A percentile compares a stretch with the other conserved stretches of the same genome.
These are phyloP conservation scores for Crioceris asparagi DNA, from an alignment of 2,888 invertebrate species.

Conservation along the genomic window DNA sequence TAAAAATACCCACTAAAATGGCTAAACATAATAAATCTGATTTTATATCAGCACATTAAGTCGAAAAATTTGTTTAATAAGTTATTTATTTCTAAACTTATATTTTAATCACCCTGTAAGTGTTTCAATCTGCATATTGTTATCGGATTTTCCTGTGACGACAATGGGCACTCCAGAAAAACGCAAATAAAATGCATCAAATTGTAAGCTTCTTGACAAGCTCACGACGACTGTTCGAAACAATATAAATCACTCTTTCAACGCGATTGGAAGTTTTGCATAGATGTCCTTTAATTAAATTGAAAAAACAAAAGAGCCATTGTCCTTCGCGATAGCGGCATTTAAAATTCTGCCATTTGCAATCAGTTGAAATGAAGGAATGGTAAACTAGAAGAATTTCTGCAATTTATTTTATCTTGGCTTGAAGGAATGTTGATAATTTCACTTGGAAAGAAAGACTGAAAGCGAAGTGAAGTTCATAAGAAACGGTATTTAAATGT, in stretches of 20 bases:
- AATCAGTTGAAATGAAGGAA: too few relatives aligned
- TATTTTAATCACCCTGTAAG: too few relatives aligned
- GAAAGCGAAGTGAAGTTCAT: not conserved
- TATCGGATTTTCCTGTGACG: too few relatives aligned
- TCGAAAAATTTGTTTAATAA: too few relatives aligned
- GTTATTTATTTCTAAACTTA: too few relatives aligned
- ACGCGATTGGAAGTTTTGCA: not conserved
- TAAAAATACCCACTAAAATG: too few relatives aligned
- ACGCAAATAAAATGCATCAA: not conserved
- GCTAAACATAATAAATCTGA: too few relatives aligned
- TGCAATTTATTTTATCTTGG: constrained; percentile 1
- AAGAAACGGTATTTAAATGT: too few relatives aligned
- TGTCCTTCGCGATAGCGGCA: not conserved
- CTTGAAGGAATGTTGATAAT: too few relatives aligned
- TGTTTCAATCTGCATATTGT: too few relatives aligned
- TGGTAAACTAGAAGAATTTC: not conserved
- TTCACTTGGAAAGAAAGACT: not conserved
- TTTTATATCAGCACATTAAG: too few relatives aligned
- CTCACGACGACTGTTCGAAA: not conserved
- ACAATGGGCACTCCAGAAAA: constrained; percentile 1
- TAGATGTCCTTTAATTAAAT: not conserved
- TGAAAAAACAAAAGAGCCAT: not conserved
- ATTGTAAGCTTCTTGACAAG: not conserved
- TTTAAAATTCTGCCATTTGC: not conserved
- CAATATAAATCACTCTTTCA: constrained; percentile 1